Evolutionary conservation across 2,113 vertebrate genomes (phyloP), one percentile per base, ranked within the genome.

Genomic region (Chaenogobius annularis): DNA sequence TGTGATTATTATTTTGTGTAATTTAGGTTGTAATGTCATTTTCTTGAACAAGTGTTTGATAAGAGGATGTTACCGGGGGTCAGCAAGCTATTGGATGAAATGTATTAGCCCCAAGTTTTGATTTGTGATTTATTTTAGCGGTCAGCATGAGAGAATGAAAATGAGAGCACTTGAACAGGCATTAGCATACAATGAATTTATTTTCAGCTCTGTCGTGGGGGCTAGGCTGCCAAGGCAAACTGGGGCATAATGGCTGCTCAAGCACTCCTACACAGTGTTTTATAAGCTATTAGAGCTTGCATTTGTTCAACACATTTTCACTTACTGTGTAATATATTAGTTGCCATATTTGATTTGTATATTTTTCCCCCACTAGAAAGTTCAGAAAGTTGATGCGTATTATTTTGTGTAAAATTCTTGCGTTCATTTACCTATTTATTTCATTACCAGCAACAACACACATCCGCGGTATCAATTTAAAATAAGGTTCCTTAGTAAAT

Each of bases 101-200:
- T 86, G 69, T 61, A 87, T 87, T 85, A 75, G 70, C 77, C 74
- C 73, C 74, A 63, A 76, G 83, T 77, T 85, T 88, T 73, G 31
- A 76, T 79, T 69, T 73, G 48, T 78, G 69, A 88, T 83, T 87
- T 83, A 85, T 77, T 61, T 66, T 52, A 68, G 70, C 79, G 69
- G 83, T 77, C 80, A 66, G 80, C 77, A 85, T 75, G 26, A 65
- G 69, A 86, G 81, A 63, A 68, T 78, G 65, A 22, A 83, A 88
- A 86, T 75, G 79, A 85, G 75, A 52, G 66, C 37, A 72, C 75
- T 85, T 89, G 87, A 81, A 86, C 69, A 55, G 10, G 71, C 82
- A 91, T 91, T 90, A 90, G 81, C 87, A 89, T 89, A 91, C 86
- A 91, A 88, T 81, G 69, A 76, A 66, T 81, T 85, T 77, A 85